These are phyloP conservation scores for Callaeas wilsoni DNA, from an alignment of 2,113 vertebrate genomes.

Conservation along the genomic window DNA sequence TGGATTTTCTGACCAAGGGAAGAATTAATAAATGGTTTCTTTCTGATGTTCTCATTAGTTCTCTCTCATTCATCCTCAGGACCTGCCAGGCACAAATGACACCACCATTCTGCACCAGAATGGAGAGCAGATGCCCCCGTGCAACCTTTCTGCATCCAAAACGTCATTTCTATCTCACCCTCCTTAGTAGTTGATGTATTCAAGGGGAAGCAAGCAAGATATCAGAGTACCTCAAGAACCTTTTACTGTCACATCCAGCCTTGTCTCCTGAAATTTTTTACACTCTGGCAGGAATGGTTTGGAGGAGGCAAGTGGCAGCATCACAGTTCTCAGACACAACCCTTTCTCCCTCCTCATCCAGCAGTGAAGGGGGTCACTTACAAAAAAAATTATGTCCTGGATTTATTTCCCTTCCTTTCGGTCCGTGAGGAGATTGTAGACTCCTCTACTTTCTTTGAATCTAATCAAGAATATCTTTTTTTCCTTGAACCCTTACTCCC, in stretches of 20 bases:
- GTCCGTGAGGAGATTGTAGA: background rate
- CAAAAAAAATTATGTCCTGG: background rate
- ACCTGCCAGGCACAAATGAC: background rate
- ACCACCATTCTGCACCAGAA: background rate
- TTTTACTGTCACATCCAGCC: background rate
- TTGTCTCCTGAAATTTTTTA: background rate
- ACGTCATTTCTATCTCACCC: background rate
- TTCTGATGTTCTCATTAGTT: constrained; percentile 7
- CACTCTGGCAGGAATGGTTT: background rate
- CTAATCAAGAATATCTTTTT: background rate
- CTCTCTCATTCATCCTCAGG: background rate
- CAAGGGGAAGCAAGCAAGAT: background rate
- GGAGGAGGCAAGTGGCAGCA: background rate
- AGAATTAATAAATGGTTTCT: constrained; percentile 1
- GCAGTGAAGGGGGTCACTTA: background rate
- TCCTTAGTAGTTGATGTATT: background rate
- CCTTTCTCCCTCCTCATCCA: background rate
- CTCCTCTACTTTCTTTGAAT: background rate
- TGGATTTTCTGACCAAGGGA: constrained; percentile 19
- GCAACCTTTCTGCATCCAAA: background rate
- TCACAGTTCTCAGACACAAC: background rate
- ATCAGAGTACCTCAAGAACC: background rate
- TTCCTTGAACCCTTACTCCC: background rate
- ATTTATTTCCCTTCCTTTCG: background rate
- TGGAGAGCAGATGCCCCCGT: background rate